Percentiles rank a stretch among this genome's conserved stretches.
Conservation (phyloP, 2,113 vertebrate species). For the Silurus meridionalis region DNA sequence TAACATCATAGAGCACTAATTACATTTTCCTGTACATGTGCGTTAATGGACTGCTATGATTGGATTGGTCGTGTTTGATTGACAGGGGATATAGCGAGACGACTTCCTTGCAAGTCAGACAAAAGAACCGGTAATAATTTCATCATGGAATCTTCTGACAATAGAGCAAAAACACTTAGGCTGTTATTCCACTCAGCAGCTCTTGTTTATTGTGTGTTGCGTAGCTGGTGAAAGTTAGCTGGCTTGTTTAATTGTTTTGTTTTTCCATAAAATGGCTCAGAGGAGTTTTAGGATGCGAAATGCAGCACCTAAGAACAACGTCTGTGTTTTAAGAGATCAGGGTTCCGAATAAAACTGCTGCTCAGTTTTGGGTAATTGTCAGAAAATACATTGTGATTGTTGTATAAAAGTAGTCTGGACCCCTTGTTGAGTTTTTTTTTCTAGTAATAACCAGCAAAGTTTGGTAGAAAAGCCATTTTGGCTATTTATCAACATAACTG, state of each 20-base stretch:
- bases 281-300: neutral
- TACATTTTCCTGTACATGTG: too few species aligned
- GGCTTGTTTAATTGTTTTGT: neutral
- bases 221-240: neutral
- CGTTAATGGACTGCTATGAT: neutral
- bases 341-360: neutral
- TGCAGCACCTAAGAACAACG: neutral
- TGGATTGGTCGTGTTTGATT: neutral
- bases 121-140: neutral
- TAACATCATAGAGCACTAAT: neutral
- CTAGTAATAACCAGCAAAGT: neutral
- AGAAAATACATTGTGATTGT: neutral
- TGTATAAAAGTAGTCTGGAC: neutral
- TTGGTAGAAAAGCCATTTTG: neutral
- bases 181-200: neutral
- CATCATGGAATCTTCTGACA: neutral
- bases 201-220: neutral
- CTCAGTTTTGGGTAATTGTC: neutral
- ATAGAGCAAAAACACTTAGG: neutral
- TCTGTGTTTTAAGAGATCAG: neutral
- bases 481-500: neutral
- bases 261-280: neutral
- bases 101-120: neutral
- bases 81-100: too few species aligned
- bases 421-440: neutral